Conservation (phyloP, 1,140 invertebrate species). For the Physella acuta region DNA sequence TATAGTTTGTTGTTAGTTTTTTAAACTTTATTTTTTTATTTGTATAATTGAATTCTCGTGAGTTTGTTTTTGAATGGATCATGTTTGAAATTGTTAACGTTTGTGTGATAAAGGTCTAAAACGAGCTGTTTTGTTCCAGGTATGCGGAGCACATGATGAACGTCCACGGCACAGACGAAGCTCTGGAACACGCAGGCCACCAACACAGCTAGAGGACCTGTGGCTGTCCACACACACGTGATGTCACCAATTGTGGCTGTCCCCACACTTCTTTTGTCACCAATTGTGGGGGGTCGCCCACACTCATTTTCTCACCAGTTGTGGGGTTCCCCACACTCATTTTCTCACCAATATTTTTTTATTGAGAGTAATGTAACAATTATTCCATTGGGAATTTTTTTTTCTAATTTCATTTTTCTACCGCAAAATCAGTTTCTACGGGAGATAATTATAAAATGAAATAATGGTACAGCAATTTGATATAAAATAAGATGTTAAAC, state of each 20-base stretch:
- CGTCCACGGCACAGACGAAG: slow-evolving; percentile 2
- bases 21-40: not conserved
- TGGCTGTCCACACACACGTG: not conserved
- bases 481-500: too few species aligned
- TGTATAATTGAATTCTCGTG: not conserved
- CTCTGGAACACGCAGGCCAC: not conserved
- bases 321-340: too few species aligned
- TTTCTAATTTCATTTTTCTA: too few species aligned
- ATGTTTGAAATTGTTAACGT: too few species aligned
- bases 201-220: too few species aligned
- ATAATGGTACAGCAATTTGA: too few species aligned
- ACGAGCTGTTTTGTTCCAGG: not conserved
- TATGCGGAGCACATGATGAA: slow-evolving; percentile 20
- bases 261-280: not conserved
- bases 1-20: not conserved
- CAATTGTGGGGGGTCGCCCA: too few species aligned
- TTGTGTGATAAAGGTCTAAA: too few species aligned
- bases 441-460: too few species aligned
- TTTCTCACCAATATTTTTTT: not conserved
- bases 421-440: too few species aligned
- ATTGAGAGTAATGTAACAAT: not conserved
- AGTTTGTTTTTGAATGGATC: not conserved
- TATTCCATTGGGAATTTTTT: too few species aligned
- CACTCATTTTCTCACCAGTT: not conserved
- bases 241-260: not conserved